Evolutionary conservation across 2,113 vertebrate genomes (phyloP).

Genomic region (Anarrhichthys ocellatus): DNA sequence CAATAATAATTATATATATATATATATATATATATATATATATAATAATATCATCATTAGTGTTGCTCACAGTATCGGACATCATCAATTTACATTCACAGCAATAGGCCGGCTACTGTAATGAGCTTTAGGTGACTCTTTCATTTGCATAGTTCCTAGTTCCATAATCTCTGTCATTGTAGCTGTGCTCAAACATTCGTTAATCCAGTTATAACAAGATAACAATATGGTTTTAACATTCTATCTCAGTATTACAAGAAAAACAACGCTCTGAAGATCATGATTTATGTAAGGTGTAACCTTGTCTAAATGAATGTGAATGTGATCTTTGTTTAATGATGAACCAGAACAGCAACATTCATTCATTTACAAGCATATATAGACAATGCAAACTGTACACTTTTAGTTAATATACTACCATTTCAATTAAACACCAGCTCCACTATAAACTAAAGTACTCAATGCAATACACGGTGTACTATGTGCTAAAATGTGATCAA

Average conservation of each 20-base stretch:
- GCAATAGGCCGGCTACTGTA: background rate
- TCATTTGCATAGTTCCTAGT: constrained; percentile 2
- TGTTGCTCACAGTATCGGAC: too few species aligned
- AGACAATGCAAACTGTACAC: background rate
- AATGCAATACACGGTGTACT: background rate
- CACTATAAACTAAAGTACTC: background rate
- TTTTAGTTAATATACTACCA: too few species aligned
- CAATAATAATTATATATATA: background rate
- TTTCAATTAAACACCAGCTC: background rate
- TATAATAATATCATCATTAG: background rate
- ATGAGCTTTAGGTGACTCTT: constrained; percentile 19
- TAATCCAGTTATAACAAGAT: background rate
- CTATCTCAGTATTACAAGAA: background rate
- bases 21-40: too few species aligned
- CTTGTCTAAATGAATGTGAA: background rate
- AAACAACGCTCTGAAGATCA: background rate
- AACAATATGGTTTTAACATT: background rate
- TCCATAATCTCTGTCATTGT: background rate
- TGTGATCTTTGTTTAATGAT: background rate
- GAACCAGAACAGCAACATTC: background rate
- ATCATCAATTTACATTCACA: constrained; percentile 7
- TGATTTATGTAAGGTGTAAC: background rate
- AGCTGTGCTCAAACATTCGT: constrained; percentile 6
- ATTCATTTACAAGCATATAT: background rate
- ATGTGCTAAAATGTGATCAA: background rate